Base-by-base conservation (phyloP, 2,797 vertebrate species). In the Tympanoctomys barrerae region DNA sequence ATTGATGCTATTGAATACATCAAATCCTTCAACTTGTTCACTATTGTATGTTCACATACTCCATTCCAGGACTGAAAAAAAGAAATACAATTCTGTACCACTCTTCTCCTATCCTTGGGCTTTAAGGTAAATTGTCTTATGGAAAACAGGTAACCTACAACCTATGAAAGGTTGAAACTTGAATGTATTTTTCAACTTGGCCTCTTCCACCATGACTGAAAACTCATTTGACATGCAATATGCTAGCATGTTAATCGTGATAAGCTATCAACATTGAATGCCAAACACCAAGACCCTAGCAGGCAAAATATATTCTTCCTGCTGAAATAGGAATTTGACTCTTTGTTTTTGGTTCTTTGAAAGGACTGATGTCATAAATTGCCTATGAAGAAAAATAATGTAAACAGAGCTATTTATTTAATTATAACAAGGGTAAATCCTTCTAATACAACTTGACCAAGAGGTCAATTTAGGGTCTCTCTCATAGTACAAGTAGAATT, bases 351-450 rank as follows among this genome's bases (percentile, higher is more conserved):
- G 83, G 77, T 81, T 98, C 85, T 80, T 97, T 96, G 12, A 0
- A 87, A 87, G 39, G 64, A 95, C 90, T 98, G 98, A 98, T 97
- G 97, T 98, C 98, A 98, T 96, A 96, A 97, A 94, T 97, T 79
- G 92, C 94, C 96, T 98, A 91, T 94, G 96, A 97, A 95, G 95
- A 97, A 97, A 97, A 97, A 95, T 97, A 98, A 97, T 89, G 90
- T 86, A 97, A 96, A 96, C 96, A 97, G 73, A 95, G 9, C 89
- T 98, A 98, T 98, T 98, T 98, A 97, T 98, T 98, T 97, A 97
- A 98, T 98, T 98, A 97, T n/a, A 97, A 93, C 64, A 94, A 98
- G 94, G 96, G 89, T 96, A 97, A 98, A 97, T 97, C 98, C 97
- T 97, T 95, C 87, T 98, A 98, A 98, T 97, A 96, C 97, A 96